A percentile compares a stretch with the other conserved stretches of the same genome.
phyloP scores from a whole-genome alignment of 2,113 vertebrate genomes.

The Harpagus bidentatus region DNA sequence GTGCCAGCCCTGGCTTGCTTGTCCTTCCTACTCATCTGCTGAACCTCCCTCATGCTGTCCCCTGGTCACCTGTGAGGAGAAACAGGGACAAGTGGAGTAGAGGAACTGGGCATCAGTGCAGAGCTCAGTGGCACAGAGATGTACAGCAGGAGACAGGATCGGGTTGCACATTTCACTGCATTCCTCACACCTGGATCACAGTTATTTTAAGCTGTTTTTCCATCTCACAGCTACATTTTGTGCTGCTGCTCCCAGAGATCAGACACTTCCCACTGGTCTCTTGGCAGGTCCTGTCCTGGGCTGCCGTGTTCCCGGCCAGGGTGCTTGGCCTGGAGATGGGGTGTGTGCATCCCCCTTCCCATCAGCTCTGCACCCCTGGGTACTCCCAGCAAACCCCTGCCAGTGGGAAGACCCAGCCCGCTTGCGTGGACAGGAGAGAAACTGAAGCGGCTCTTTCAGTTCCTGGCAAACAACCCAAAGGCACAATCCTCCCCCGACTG shows the following conservation, averaged over 20 bases:
- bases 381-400: not conserved
- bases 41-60: not conserved
- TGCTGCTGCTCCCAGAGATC: not conserved
- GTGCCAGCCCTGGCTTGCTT: not conserved
- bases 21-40: not conserved
- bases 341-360: not conserved
- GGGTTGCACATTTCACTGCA: not conserved
- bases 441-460: not conserved
- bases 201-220: not conserved
- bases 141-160: not conserved
- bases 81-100: not conserved
- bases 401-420: not conserved
- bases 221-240: not conserved
- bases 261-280: not conserved
- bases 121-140: not conserved
- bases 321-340: not conserved
- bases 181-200: not conserved
- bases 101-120: not conserved
- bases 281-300: not conserved
- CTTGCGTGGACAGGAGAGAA: not conserved
- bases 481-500: not conserved
- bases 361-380: not conserved
- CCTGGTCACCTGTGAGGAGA: not conserved
- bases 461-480: not conserved
- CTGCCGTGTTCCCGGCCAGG: fast-evolving